phyloP scores from a whole-genome alignment of 2,888 invertebrate genomes.

The Brachyptera putata region DNA sequence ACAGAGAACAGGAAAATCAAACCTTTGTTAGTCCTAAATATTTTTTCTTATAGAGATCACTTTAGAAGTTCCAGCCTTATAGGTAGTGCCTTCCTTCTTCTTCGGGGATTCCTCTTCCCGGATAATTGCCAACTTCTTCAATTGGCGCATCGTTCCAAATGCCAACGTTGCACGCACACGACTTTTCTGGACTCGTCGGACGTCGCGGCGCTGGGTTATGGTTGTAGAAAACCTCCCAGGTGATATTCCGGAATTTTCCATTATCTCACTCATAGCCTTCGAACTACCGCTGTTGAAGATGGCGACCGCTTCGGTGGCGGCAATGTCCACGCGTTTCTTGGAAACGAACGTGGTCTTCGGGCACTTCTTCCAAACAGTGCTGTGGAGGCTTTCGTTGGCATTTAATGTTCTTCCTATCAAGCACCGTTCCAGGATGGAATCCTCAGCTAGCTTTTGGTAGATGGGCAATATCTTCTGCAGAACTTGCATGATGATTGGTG shows the following conservation, averaged over 20 bases:
- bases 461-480: slow-evolving; percentile 24
- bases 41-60: no score
- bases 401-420: slow-evolving; percentile 23
- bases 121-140: not conserved
- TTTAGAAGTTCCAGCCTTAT: not conserved
- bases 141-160: not conserved
- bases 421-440: slow-evolving; percentile 20
- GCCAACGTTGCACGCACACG: not conserved
- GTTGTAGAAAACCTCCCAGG: not conserved
- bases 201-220: not conserved
- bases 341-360: not conserved
- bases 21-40: no score
- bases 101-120: not conserved
- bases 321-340: not conserved
- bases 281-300: not conserved
- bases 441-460: slow-evolving; percentile 23
- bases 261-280: not conserved
- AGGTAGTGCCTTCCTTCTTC: not conserved
- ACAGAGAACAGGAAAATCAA: no score
- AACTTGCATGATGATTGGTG: slow-evolving; percentile 15
- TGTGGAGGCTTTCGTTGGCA: slow-evolving; percentile 28
- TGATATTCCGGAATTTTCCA: not conserved
- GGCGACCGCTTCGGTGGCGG: not conserved
- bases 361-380: slow-evolving; percentile 27
- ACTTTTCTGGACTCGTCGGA: not conserved